Evolutionary conservation across 2,888 invertebrate genomes (phyloP), one percentile per base, ranked within the genome.

Genomic region (Desoria tigrina): DNA sequence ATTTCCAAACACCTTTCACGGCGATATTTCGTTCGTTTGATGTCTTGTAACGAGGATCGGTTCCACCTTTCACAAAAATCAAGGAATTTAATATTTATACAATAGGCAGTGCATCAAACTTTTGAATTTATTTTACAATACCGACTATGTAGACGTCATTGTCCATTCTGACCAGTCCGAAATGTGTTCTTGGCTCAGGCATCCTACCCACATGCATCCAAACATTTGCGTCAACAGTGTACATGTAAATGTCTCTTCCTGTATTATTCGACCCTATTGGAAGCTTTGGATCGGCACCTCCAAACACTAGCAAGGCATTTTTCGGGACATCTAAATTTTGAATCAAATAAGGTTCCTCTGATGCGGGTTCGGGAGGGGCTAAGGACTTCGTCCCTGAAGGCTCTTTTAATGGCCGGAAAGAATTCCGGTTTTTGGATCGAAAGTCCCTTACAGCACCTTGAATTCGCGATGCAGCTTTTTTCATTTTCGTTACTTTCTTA

Each of bases 141-240:
- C 71, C 71, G 42, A 71, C 58, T 6, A 71, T 14, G 24, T 62
- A 67, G 49, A 71, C 49, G 28, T 49, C 32, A 14, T 59, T 58
- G 11, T 54, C 59, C 24, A 67, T 42, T 14, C 58, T 54, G 1
- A 66, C 69, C 6, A 66, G 18, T 16, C 73, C 63, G 78, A 88
- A 88, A 77, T 88, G 87, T 77, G 87, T 87, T 65, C 89, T 82
- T 0, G 88, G 87, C 76, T 86, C 86, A 0, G 88, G 89, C 68
- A 89, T 82, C 68, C 85, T 85, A 2, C 86, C 86, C 0, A 87
- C 86, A 74, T 83, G 82, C 74, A 86, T 86, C 89, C 89, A 89
- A 18, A 81, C 79, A 78, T 87, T 87, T 6, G 81, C 81, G 9
- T 83, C 82, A 0, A 86, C 84, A 6, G 65, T 56, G 83, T 57